phyloP scores from a whole-genome alignment of 2,888 invertebrate genomes.

The Campopleginae sp. region DNA sequence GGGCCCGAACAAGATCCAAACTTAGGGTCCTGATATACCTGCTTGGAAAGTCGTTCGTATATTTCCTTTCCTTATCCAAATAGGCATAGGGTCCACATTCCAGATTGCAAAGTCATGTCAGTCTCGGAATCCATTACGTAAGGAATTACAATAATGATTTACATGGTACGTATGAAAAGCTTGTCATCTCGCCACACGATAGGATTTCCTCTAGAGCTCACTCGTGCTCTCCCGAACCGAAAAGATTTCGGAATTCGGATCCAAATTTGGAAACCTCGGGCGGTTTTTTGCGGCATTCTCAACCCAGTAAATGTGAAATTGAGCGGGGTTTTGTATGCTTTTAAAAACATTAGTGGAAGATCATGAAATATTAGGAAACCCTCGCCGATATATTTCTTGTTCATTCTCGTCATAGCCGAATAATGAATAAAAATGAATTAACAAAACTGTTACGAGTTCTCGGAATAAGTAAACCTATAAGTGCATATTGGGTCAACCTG shows the following conservation, averaged over 20 bases:
- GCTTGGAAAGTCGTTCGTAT: slow-evolving; percentile 1
- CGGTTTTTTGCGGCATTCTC: background rate
- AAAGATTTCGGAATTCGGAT: background rate
- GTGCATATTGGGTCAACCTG: too few relatives aligned
- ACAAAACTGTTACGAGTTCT: slow-evolving; percentile 34
- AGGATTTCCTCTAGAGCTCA: background rate
- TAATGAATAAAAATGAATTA: too few relatives aligned
- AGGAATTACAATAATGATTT: background rate
- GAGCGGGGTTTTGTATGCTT: background rate
- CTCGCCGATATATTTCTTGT: background rate
- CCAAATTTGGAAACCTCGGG: background rate
- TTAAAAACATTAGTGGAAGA: slow-evolving; percentile 72
- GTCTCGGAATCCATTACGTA: background rate
- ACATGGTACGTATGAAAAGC: background rate
- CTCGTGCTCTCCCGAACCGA: background rate
- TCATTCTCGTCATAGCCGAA: background rate
- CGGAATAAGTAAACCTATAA: too few relatives aligned
- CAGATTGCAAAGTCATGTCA: background rate
- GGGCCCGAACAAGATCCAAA: background rate
- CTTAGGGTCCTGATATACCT: background rate
- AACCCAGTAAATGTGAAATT: background rate
- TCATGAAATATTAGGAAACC: background rate
- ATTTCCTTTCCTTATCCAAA: slow-evolving; percentile 2
- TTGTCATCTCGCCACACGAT: background rate
- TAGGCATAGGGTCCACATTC: background rate